A percentile compares a stretch with the other conserved stretches of the same genome.
phyloP scores from a whole-genome alignment of 2,113 vertebrate species.

The Lynx canadensis region DNA sequence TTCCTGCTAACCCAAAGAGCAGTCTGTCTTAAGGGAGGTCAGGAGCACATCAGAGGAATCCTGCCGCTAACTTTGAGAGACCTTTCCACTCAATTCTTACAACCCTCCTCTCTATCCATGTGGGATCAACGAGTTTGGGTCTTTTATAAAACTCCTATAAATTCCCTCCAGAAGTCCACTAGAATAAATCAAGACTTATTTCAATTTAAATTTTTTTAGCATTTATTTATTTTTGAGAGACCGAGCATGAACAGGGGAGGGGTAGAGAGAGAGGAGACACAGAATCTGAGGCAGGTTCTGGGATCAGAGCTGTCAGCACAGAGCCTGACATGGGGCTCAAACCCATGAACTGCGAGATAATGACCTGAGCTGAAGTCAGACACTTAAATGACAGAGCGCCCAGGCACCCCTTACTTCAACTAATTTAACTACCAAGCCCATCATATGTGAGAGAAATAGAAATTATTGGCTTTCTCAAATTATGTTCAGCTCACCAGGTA shows the following conservation, averaged over 20 bases:
- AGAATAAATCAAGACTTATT: background rate
- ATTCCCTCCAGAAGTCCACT: background rate
- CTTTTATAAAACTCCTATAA: background rate
- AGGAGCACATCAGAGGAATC: background rate
- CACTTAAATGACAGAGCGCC: too few species aligned
- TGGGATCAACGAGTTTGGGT: background rate
- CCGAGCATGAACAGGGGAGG: too few species aligned
- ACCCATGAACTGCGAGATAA: too few species aligned
- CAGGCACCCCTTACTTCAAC: background rate
- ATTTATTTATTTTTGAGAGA: too few species aligned
- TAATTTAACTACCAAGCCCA: background rate
- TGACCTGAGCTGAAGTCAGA: too few species aligned
- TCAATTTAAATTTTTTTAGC: background rate
- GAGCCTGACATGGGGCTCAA: too few species aligned
- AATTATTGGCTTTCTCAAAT: background rate
- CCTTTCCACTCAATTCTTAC: background rate
- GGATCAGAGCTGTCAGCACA: too few species aligned
- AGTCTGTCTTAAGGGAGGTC: background rate
- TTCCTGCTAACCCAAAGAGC: background rate
- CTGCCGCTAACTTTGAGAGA: background rate
- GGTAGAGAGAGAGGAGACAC: too few species aligned
- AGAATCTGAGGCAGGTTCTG: too few species aligned
- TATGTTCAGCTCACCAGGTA: background rate
- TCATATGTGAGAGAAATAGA: background rate
- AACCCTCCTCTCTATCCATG: background rate